phyloP scores from a whole-genome alignment of 2,888 invertebrate species.

The Apamea crenata region DNA sequence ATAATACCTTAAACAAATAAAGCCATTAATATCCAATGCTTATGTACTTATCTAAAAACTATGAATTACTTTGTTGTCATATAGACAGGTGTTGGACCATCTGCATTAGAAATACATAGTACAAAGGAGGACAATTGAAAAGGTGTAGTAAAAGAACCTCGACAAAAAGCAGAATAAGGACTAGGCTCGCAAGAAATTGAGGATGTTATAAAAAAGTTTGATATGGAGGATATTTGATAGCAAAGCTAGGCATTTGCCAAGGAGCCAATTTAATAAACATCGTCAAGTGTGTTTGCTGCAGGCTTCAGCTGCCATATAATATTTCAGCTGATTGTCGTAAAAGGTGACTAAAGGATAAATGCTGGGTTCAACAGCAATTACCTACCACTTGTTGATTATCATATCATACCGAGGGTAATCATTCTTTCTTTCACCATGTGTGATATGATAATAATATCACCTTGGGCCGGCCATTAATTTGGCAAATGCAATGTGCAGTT shows the following conservation, averaged over 20 bases:
- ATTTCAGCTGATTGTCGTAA: slow-evolving; percentile 16
- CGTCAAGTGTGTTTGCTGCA: background rate
- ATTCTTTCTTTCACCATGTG: background rate
- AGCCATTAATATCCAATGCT: background rate
- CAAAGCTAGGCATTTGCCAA: background rate
- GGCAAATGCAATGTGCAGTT: background rate
- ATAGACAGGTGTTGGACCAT: slow-evolving; percentile 29
- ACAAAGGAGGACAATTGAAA: slow-evolving; percentile 21
- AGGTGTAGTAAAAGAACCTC: background rate
- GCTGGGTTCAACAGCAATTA: background rate
- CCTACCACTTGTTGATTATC: background rate
- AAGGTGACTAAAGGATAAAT: slow-evolving; percentile 33
- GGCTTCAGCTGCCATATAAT: slow-evolving; percentile 21
- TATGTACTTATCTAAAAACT: background rate
- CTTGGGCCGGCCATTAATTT: background rate
- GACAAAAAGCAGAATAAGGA: background rate
- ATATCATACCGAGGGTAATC: slow-evolving; percentile 3
- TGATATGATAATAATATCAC: background rate
- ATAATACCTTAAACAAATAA: background rate
- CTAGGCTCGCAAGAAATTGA: slow-evolving; percentile 29
- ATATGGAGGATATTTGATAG: background rate
- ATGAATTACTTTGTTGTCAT: background rate
- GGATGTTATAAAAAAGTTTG: slow-evolving; percentile 11
- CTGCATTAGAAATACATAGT: slow-evolving; percentile 27
- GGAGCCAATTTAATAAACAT: background rate